phyloP scores from a whole-genome alignment of 2,888 invertebrate genomes.

The Halocaridina rubra region DNA sequence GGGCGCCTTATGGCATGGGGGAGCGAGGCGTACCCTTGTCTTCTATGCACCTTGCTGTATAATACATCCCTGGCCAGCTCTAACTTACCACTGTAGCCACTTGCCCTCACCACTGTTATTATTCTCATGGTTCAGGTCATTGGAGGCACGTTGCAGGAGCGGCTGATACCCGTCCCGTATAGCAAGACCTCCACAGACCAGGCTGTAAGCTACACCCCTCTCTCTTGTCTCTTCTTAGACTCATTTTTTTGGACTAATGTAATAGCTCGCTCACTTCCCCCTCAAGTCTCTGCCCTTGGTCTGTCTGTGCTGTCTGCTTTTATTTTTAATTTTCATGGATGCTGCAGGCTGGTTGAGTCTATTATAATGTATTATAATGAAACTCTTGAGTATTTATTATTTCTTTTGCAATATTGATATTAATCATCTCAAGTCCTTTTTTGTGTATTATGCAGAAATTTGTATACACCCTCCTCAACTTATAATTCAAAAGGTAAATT shows the following conservation, averaged over 20 bases:
- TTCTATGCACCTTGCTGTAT: slow-evolving; percentile 59
- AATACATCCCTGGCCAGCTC: slow-evolving; percentile 62
- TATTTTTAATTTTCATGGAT: slow-evolving; percentile 51
- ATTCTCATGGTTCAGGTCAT: slow-evolving; percentile 80
- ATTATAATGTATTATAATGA: slow-evolving; percentile 16
- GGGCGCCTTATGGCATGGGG: slow-evolving; percentile 29
- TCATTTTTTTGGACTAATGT: slow-evolving; percentile 62
- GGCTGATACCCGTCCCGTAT: slow-evolving; percentile 99
- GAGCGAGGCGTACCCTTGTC: slow-evolving; percentile 53
- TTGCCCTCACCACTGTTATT: slow-evolving; percentile 77
- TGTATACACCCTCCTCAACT: no score
- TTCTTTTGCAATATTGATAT: no score
- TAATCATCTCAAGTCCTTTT: no score
- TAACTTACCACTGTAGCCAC: slow-evolving; percentile 76
- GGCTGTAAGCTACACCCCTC: slow-evolving; percentile 89
- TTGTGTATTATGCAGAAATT: no score
- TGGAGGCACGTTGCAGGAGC: slow-evolving; percentile 99
- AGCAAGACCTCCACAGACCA: slow-evolving; percentile 99
- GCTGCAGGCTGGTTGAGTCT: slow-evolving; percentile 54
- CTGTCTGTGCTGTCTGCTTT: slow-evolving; percentile 59
- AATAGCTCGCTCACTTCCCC: slow-evolving; percentile 59
- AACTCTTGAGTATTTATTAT: slow-evolving; percentile 23
- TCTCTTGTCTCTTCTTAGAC: slow-evolving; percentile 62
- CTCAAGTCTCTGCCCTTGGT: slow-evolving; percentile 55
- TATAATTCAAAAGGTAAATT: no score